A percentile compares a stretch with the other conserved stretches of the same genome.
Evolutionary conservation across 2,797 vertebrate genomes (phyloP).

Genomic region (Paratrypauchen microcephalus): DNA sequence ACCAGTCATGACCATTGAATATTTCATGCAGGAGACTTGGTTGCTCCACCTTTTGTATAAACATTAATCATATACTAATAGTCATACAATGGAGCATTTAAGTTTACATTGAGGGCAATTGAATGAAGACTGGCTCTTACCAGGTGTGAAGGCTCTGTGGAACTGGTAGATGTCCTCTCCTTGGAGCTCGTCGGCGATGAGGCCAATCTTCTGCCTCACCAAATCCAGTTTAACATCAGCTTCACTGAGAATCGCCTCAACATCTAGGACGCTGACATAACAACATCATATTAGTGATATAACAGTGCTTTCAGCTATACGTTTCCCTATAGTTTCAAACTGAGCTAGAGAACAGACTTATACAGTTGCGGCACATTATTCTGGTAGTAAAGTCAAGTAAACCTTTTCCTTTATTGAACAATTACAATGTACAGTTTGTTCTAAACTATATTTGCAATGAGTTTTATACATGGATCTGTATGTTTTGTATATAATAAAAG

Average conservation of each 20-base stretch:
- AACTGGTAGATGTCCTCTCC: slow-evolving; percentile 95
- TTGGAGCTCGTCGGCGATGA: slow-evolving; percentile 88
- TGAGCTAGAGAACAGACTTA: too few species aligned
- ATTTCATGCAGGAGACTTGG: neutral
- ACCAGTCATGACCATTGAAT: too few species aligned
- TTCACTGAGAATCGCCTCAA: slow-evolving; percentile 86
- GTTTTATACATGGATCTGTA: too few species aligned
- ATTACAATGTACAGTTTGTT: too few species aligned
- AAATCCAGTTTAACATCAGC: slow-evolving; percentile 87
- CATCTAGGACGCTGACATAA: slow-evolving; percentile 79
- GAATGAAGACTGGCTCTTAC: slow-evolving; percentile 62
- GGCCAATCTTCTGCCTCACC: slow-evolving; percentile 89
- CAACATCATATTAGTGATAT: neutral
- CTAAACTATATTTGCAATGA: too few species aligned
- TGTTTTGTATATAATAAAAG: too few species aligned
- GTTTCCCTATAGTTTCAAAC: too few species aligned
- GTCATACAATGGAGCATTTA: slow-evolving; percentile 1
- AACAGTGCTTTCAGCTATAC: neutral
- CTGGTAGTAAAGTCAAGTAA: too few species aligned
- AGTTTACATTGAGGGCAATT: neutral
- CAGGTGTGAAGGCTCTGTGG: slow-evolving; percentile 91
- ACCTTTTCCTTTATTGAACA: too few species aligned
- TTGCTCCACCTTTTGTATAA: neutral
- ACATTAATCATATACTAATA: slow-evolving; percentile 3
- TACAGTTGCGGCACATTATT: too few species aligned